phyloP scores from a whole-genome alignment of 2,888 invertebrate species.

The Eudasyphora cyanicolor region DNA sequence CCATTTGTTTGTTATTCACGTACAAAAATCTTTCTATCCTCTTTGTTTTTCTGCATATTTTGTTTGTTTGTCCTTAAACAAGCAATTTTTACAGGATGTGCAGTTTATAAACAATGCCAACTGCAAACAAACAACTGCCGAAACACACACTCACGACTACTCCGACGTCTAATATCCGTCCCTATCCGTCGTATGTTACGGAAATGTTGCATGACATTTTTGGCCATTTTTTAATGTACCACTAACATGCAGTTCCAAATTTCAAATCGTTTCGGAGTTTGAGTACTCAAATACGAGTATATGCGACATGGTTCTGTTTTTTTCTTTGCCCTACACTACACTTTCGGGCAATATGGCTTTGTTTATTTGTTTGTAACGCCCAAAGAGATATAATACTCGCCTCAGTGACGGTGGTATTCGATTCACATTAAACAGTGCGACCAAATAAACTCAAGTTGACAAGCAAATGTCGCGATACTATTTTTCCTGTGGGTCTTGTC shows the following conservation, averaged over 20 bases:
- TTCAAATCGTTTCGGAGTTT: neutral
- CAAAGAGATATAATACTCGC: too few relatives aligned
- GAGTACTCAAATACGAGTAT: constrained; percentile 12
- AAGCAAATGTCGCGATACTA: too few relatives aligned
- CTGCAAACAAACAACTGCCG: neutral
- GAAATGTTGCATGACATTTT: constrained; percentile 51
- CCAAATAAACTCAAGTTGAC: too few relatives aligned
- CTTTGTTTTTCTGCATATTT: constrained; percentile 21
- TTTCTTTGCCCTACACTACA: too few relatives aligned
- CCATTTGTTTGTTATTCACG: constrained; percentile 59
- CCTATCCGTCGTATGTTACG: neutral
- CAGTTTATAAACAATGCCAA: neutral
- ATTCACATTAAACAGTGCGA: too few relatives aligned
- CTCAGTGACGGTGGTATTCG: too few relatives aligned
- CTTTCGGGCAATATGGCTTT: too few relatives aligned
- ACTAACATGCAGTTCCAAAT: constrained; percentile 18
- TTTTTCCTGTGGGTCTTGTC: too few relatives aligned
- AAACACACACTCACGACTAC: neutral
- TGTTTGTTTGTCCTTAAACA: constrained; percentile 7
- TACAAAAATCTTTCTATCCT: constrained; percentile 45
- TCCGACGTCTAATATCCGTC: neutral
- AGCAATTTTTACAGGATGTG: constrained; percentile 13
- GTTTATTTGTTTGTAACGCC: too few relatives aligned
- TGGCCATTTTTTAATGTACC: constrained; percentile 61
- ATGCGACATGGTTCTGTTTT: constrained; percentile 29